Evolutionary conservation across 2,888 invertebrate species (phyloP), one percentile per base, ranked within the genome.

Genomic region (Pelosia muscerda): DNA sequence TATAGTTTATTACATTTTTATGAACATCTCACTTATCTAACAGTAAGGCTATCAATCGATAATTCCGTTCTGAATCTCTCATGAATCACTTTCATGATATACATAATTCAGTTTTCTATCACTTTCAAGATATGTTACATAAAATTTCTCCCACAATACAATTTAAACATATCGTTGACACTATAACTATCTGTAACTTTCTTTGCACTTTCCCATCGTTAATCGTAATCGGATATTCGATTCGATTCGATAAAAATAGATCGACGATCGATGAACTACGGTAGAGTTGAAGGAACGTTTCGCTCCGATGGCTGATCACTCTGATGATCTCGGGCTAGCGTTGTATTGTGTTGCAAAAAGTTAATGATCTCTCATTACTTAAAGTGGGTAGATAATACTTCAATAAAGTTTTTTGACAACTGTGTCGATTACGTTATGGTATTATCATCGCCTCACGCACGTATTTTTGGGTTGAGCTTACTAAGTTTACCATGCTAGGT

Each of bases 271-370:
- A 88, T 90, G 93, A 92, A 92, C 93, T 82, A 79, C 78, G 68
- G 19, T 74, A 80, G 85, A 89, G 92, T 92, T 94, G 92, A 94
- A 93, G 86, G 93, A 90, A 93, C 95, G 93, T 91, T 84, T 78
- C 93, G 94, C 92, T 90, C 76, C 86, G 89, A 73, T 89, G 89
- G 73, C 74, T 88, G 87, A 89, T 89, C 84, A 84, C 79, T 81
- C 78, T 69, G 73, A 71, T 77, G 73, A 65, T 75, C 72, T 71
- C 13, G 56, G 66, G 75, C 73, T 76, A 74, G 73, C 67, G 71
- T 68, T 75, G 70, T 73, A 65, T 42, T 4, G 70, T 73, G 66
- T 42, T 4, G 74, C 60, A 81, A 79, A 72, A 75, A 65, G 65
- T 28, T 76, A 71, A 72, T 68, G 56, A 71, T 74, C 69, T 73